These are phyloP conservation scores for Spodoptera litura DNA, from an alignment of 1,140 invertebrate genomes.

Conservation along the genomic window DNA sequence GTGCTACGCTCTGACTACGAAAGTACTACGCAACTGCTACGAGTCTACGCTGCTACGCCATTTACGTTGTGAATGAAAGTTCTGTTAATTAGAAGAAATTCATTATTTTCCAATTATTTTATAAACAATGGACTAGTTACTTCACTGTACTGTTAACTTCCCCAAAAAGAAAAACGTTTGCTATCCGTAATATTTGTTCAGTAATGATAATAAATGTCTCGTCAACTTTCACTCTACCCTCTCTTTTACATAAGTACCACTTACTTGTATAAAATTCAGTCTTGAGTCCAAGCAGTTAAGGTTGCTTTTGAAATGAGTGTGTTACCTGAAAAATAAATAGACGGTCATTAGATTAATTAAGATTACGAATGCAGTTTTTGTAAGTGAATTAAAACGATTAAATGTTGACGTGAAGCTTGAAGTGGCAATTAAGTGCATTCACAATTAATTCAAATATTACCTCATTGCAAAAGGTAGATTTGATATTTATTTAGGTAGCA, in stretches of 20 bases:
- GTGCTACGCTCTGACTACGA: too few relatives aligned
- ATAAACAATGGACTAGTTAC: not conserved
- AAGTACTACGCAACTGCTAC: too few relatives aligned
- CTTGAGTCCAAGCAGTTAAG: not conserved
- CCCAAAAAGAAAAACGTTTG: slow-evolving; percentile 30
- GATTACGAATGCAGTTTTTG: slow-evolving; percentile 5
- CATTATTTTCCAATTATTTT: too few relatives aligned
- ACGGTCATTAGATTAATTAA: slow-evolving; percentile 44
- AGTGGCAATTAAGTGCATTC: slow-evolving; percentile 19
- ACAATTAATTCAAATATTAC: not conserved
- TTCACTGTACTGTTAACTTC: not conserved
- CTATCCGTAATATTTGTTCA: slow-evolving; percentile 45
- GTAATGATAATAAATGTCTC: slow-evolving; percentile 23
- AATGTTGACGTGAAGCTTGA: not conserved
- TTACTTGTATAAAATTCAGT: not conserved
- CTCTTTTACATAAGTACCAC: slow-evolving; percentile 30
- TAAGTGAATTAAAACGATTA: slow-evolving; percentile 19
- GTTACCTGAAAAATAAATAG: slow-evolving; percentile 40
- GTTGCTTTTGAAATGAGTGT: not conserved
- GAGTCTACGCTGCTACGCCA: too few relatives aligned
- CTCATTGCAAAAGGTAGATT: not conserved
- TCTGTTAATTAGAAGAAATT: too few relatives aligned
- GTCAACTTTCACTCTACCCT: slow-evolving; percentile 29
- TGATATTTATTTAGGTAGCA: too few relatives aligned
- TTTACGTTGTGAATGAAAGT: too few relatives aligned